Conservation (phyloP, 2,113 vertebrate genomes). For the Pipra filicauda region DNA sequence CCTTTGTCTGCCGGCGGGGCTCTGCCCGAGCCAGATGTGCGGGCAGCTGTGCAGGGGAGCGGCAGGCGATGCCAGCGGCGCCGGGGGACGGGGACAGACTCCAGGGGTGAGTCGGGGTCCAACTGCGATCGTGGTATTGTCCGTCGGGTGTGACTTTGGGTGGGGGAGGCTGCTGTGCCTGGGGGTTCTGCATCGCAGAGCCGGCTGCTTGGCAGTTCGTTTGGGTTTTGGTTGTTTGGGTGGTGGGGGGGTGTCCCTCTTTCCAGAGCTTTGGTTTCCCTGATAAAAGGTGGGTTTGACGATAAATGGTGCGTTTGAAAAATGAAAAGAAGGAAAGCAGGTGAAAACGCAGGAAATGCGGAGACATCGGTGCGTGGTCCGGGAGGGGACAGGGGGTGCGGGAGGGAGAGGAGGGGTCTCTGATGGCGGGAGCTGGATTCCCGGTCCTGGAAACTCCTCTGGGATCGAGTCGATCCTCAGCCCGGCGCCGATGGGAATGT, state of each 20-base stretch:
- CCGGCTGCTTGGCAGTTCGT: background rate
- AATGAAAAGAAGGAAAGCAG: background rate
- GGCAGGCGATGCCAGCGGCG: background rate
- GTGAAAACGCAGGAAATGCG: background rate
- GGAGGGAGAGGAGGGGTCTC: background rate
- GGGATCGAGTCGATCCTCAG: background rate
- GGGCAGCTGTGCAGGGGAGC: background rate
- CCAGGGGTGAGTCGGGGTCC: slow-evolving; percentile 38
- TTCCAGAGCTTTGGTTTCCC: background rate
- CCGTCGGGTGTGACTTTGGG: background rate
- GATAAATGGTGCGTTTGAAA: background rate
- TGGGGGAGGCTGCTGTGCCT: background rate
- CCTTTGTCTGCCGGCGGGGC: background rate
- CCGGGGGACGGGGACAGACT: background rate
- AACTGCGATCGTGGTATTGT: rapidly evolving
- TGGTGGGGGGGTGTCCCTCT: too few relatives aligned
- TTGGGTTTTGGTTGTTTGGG: background rate
- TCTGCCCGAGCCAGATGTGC: slow-evolving; percentile 30
- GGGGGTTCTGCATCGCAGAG: background rate
- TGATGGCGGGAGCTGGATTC: background rate
- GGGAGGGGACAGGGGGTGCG: background rate
- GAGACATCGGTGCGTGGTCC: background rate
- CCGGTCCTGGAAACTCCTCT: background rate
- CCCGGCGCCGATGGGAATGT: rapidly evolving
- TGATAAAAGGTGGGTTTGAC: background rate